phyloP scores from a whole-genome alignment of 2,113 vertebrate species.

The Himantopus leucocephalus region DNA sequence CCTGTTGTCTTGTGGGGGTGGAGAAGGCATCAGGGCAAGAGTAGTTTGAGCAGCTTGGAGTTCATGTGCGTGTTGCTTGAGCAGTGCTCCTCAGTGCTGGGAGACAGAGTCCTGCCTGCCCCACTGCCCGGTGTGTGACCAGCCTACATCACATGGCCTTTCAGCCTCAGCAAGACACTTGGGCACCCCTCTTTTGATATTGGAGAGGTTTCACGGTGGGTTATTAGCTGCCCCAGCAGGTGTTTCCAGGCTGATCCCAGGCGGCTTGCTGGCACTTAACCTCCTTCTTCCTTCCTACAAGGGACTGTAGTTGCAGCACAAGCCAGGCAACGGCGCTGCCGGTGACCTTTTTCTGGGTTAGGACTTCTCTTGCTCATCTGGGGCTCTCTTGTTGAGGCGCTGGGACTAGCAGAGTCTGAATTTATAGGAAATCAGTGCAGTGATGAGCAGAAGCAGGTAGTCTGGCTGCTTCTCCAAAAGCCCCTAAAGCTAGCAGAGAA shows the following conservation, averaged over 20 bases:
- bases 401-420: background rate
- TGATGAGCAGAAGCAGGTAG: background rate
- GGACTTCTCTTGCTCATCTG: background rate
- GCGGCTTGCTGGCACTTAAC: background rate
- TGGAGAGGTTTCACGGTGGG: background rate
- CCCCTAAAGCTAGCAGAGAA: background rate
- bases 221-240: background rate
- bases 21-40: background rate
- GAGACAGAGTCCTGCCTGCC: background rate
- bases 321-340: background rate
- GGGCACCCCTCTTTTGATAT: background rate
- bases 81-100: too few relatives aligned
- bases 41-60: background rate
- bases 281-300: background rate
- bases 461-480: background rate
- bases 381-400: background rate
- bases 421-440: background rate
- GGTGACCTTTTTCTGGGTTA: background rate
- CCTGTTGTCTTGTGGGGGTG: background rate
- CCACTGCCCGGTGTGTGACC: fast-evolving
- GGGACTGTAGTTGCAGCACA: background rate
- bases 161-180: background rate
- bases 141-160: fast-evolving
- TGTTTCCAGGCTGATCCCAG: background rate
- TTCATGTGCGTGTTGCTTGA: fast-evolving